Percentiles rank a stretch among this genome's conserved stretches.
These are phyloP conservation scores for Charanyca ferruginea DNA, from an alignment of 2,888 invertebrate species.

Conservation along the genomic window DNA sequence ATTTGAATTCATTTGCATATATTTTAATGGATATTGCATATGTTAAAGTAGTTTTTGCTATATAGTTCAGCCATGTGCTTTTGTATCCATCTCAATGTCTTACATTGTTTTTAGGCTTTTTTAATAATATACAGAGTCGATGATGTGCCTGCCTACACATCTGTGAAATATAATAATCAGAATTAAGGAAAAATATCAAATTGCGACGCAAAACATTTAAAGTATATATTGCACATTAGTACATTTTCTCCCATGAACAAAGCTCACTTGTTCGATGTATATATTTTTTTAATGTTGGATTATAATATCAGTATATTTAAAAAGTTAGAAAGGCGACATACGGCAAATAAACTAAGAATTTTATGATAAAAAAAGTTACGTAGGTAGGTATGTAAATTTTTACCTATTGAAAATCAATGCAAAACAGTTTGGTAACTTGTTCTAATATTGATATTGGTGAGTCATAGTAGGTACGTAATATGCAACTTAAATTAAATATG, in stretches of 20 bases:
- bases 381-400: background rate
- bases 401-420: no score
- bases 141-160: background rate
- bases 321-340: no score
- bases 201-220: no score
- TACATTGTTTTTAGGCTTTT: background rate
- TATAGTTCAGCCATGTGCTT: background rate
- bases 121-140: background rate
- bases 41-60: background rate
- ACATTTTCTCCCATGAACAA: no score
- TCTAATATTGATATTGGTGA: background rate
- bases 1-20: slow-evolving; percentile 3
- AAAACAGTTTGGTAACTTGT: background rate
- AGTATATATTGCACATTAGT: no score
- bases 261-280: no score
- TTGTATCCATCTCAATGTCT: background rate
- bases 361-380: background rate
- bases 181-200: no score
- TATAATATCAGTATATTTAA: no score
- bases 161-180: no score
- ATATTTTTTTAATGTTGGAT: no score
- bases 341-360: slow-evolving; percentile 6
- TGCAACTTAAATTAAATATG: slow-evolving; percentile 4
- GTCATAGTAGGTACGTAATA: background rate
- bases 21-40: background rate